phyloP scores from a whole-genome alignment of 2,797 vertebrate genomes.

The Muscicapa comitata region DNA sequence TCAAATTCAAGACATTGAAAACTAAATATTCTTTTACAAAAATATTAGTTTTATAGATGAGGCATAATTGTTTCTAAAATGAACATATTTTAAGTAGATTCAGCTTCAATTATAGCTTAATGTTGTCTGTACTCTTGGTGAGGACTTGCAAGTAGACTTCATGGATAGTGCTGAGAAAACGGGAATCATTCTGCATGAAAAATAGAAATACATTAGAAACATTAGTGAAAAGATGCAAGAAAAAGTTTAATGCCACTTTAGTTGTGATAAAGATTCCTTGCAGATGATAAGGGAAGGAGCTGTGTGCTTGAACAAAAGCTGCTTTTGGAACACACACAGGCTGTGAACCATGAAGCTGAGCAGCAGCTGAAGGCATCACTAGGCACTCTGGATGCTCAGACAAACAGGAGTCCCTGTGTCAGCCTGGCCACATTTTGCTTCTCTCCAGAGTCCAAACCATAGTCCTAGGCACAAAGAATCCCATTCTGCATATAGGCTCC shows the following conservation, averaged over 20 bases:
- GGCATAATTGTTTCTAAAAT: conserved; percentile 64
- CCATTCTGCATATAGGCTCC: background rate
- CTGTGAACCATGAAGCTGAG: background rate
- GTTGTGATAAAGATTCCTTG: background rate
- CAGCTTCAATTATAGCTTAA: conserved; percentile 80
- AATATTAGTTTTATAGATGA: conserved; percentile 64
- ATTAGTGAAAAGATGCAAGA: background rate
- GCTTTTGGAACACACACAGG: background rate
- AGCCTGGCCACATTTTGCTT: background rate
- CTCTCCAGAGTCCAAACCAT: background rate
- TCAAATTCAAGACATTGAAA: conserved; percentile 69
- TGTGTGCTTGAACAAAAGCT: background rate
- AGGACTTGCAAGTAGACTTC: conserved; percentile 91
- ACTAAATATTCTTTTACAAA: conserved; percentile 67
- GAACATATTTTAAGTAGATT: conserved; percentile 28
- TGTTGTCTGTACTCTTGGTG: conserved; percentile 84
- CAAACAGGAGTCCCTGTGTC: background rate
- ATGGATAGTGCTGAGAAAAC: conserved; percentile 91
- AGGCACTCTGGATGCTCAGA: background rate
- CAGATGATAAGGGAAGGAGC: background rate
- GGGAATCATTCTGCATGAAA: conserved; percentile 85
- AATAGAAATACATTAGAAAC: background rate
- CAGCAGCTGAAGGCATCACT: background rate
- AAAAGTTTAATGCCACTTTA: background rate
- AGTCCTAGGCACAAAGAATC: background rate